Evolutionary conservation across 2,888 invertebrate genomes (phyloP).

Genomic region (Papilio protenor): DNA sequence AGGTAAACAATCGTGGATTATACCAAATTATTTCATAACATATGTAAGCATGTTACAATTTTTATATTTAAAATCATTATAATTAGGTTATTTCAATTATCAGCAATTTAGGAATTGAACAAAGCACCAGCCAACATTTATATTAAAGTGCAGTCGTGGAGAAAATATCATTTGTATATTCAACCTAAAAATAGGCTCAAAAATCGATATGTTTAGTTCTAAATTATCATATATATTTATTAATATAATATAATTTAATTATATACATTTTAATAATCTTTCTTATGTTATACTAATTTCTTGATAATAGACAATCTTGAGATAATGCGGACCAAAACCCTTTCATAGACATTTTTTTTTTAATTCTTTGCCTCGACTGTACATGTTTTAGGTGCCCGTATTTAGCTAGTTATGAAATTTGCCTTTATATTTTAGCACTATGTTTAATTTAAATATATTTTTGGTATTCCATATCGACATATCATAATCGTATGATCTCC

Average conservation of each 20-base stretch:
- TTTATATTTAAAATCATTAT: slow-evolving; percentile 27
- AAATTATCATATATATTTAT: too few relatives aligned
- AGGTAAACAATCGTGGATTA: slow-evolving; percentile 45
- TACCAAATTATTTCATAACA: slow-evolving; percentile 58
- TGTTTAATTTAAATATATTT: not conserved
- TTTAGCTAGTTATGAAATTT: not conserved
- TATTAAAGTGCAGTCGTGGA: not conserved
- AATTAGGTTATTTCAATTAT: slow-evolving; percentile 34
- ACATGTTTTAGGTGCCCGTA: not conserved
- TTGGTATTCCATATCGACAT: not conserved
- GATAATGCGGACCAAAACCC: not conserved
- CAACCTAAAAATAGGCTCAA: not conserved
- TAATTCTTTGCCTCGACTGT: not conserved
- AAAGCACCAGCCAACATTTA: not conserved
- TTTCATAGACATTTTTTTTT: not conserved
- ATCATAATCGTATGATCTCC: not conserved
- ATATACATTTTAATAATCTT: not conserved
- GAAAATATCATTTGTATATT: not conserved
- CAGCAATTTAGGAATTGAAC: slow-evolving; percentile 14
- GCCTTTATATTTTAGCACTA: not conserved
- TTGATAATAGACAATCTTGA: not conserved
- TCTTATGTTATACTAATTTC: not conserved
- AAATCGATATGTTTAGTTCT: not conserved
- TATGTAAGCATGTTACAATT: slow-evolving; percentile 49
- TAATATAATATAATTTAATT: too few relatives aligned